Conservation (phyloP, 2,113 vertebrate species). For the Beaufortia kweichowensis region DNA sequence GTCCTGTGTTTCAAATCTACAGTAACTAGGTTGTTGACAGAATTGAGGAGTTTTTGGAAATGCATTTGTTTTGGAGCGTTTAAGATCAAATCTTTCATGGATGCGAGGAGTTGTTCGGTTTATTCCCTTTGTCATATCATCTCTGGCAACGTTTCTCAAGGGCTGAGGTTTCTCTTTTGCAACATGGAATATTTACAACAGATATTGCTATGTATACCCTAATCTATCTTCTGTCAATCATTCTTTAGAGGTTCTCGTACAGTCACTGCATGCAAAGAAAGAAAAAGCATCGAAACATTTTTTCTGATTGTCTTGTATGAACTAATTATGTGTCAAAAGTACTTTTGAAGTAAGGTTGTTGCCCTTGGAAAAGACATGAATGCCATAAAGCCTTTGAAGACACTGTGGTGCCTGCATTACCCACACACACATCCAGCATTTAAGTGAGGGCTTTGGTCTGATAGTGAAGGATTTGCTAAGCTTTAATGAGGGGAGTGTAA, state of each 20-base stretch:
- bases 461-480: slow-evolving; percentile 56
- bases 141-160: slow-evolving; percentile 21
- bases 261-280: slow-evolving; percentile 17
- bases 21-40: no score
- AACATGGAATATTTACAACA: slow-evolving; percentile 32
- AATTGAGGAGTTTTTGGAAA: background rate
- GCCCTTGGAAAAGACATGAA: slow-evolving; percentile 46
- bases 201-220: background rate
- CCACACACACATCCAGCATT: slow-evolving; percentile 41
- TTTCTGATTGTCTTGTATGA: background rate
- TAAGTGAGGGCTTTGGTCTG: slow-evolving; percentile 33
- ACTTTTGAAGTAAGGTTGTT: slow-evolving; percentile 26
- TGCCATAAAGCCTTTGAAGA: slow-evolving; percentile 35
- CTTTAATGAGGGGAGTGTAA: slow-evolving; percentile 50
- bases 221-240: slow-evolving; percentile 12
- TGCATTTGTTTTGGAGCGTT: slow-evolving; percentile 34
- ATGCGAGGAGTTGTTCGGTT: background rate
- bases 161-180: slow-evolving; percentile 16
- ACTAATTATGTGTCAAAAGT: slow-evolving; percentile 25
- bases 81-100: slow-evolving; percentile 29
- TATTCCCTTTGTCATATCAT: slow-evolving; percentile 24
- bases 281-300: slow-evolving; percentile 23
- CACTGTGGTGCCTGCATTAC: slow-evolving; percentile 1
- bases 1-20: no score
- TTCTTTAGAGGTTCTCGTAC: background rate